These are phyloP conservation scores for Petroica traversi DNA, from an alignment of 2,113 vertebrate genomes.

Conservation along the genomic window DNA sequence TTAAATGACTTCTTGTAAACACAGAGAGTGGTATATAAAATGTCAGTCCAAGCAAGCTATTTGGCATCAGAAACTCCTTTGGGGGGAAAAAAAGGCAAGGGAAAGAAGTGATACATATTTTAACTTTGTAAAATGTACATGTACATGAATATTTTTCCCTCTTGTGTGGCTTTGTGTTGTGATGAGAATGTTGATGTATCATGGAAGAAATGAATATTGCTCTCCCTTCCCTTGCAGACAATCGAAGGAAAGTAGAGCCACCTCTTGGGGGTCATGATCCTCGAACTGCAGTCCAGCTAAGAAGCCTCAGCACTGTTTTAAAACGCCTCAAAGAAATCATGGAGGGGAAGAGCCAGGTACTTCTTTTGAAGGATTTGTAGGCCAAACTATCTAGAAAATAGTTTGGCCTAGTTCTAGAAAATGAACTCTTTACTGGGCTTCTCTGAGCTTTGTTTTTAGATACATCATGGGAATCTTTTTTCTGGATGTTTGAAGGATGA, in stretches of 20 bases:
- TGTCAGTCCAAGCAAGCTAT: not conserved
- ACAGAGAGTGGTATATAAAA: not conserved
- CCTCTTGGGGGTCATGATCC: constrained; percentile 90
- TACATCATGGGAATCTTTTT: not conserved
- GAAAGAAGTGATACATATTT: not conserved
- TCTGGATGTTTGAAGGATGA: not conserved
- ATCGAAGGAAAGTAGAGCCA: constrained; percentile 87
- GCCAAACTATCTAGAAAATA: not conserved
- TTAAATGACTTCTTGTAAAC: not conserved
- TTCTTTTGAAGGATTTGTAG: not conserved
- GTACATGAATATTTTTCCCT: not conserved
- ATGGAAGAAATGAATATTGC: not conserved
- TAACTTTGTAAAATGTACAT: not conserved
- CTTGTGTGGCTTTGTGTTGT: not conserved
- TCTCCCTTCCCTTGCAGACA: constrained; percentile 74
- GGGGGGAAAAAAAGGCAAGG: not conserved
- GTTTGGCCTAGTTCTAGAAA: no score
- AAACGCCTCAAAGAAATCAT: constrained; percentile 98
- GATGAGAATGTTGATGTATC: not conserved
- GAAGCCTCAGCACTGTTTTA: constrained; percentile 89
- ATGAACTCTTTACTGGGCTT: not conserved
- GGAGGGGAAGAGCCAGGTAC: constrained; percentile 98
- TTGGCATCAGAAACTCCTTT: not conserved
- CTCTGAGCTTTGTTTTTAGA: not conserved
- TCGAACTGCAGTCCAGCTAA: constrained; percentile 94